phyloP scores from a whole-genome alignment of 1,140 invertebrate species.

The Ostrea edulis region DNA sequence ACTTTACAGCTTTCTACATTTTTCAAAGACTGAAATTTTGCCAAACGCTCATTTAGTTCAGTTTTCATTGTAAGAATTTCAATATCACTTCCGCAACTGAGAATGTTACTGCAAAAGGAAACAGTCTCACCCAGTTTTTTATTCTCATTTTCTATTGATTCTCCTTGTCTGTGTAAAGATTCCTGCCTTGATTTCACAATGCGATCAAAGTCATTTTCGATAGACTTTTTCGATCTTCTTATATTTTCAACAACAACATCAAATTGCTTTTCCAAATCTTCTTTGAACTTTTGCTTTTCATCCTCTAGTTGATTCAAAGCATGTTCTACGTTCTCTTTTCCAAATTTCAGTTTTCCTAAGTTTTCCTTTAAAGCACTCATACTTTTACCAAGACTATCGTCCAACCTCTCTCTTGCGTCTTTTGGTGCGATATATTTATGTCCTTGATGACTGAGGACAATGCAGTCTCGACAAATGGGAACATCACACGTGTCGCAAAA shows the following conservation, averaged over 20 bases:
- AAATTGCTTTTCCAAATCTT: neutral
- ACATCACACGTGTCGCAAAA: slow-evolving; percentile 37
- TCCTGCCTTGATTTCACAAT: neutral
- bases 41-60: neutral
- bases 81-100: neutral
- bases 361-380: neutral
- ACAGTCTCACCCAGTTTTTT: neutral
- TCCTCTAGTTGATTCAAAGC: neutral
- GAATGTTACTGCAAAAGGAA: neutral
- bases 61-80: slow-evolving; percentile 7
- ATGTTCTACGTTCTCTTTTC: neutral
- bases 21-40: neutral
- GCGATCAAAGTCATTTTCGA: neutral
- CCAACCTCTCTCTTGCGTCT: neutral
- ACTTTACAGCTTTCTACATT: neutral
- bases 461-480: slow-evolving; percentile 17
- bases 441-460: neutral
- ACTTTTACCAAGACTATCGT: neutral
- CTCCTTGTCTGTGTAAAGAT: neutral
- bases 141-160: neutral
- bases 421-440: neutral
- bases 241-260: neutral
- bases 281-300: neutral
- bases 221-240: neutral
- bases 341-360: neutral